phyloP scores from a whole-genome alignment of 2,113 vertebrate species.

The Pangasianodon hypophthalmus region DNA sequence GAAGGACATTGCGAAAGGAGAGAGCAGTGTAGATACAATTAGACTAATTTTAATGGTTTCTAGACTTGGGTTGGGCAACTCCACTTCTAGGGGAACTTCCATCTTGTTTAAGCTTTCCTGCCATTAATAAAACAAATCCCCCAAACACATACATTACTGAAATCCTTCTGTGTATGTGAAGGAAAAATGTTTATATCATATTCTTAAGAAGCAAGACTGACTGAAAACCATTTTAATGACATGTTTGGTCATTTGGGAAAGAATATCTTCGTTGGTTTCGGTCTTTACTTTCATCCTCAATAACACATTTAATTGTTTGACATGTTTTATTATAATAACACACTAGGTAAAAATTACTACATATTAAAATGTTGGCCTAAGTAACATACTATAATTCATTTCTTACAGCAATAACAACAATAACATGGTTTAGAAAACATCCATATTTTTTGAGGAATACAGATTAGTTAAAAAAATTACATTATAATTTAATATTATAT shows the following conservation, averaged over 20 bases:
- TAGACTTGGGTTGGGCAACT: neutral
- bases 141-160: neutral
- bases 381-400: neutral
- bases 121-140: neutral
- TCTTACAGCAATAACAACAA: neutral
- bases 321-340: neutral
- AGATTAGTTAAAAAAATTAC: no score
- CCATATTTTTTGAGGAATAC: no score
- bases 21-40: neutral
- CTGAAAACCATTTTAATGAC: neutral
- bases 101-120: neutral
- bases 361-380: neutral
- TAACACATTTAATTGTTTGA: neutral
- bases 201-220: neutral
- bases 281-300: neutral
- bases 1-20: neutral
- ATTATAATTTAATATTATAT: no score
- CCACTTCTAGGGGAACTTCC: neutral
- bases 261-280: neutral
- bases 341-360: neutral
- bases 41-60: neutral
- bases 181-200: neutral
- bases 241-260: neutral
- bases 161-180: neutral
- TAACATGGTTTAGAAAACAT: no score